Base-by-base conservation (phyloP, 2,113 vertebrate species). In the Progne subis region DNA sequence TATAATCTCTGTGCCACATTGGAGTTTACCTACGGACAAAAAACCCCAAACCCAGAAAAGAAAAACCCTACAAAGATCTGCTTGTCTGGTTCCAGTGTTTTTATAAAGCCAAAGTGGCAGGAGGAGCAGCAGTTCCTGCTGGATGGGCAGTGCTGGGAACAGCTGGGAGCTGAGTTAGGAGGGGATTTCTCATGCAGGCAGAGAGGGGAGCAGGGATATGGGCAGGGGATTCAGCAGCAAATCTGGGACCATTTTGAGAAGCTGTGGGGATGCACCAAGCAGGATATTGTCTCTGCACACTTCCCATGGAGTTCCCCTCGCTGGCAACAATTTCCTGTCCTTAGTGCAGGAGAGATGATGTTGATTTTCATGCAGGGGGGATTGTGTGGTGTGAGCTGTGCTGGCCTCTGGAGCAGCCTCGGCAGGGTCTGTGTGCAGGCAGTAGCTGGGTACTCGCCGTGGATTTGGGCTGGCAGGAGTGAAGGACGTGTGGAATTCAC, bases 371-470 rank as follows among this genome's bases (percentile, higher is more conserved):
- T 44, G 61, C 44, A 3, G 56, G 25, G 39, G 37, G 12, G 14
- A 11, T 18, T 53, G 29, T 52, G 47, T 8, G 5, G 25, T 1
- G 4, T 4, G 82, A 46, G 25, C 44, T 39, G 37, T 21, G 85
- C 81, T 46, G 5, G 55, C 65, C 82, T 43, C 67, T 60, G 88
- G 9, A 39, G 0, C 18, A 44, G 49, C n/a, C 82, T 28, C 37
- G 82, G 74, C 44, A 29, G 53, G 37, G 5, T 17, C 71, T 91
- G 4, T 12, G 21, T 10, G 59, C 32, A 44, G 39, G 31, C 3
- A 12, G 0, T 19, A 81, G 39, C 31, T 26, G 32, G 47, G 56
- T 5, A 0, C 49, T 19, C 1, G 1, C 37, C 41, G 2, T n/a
- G 17, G 57, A 3, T 2, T 77, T 76, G 47, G 43, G 70, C 50